These are phyloP conservation scores for Arctocebus calabarensis DNA, from an alignment of 2,797 vertebrate species.

Conservation along the genomic window DNA sequence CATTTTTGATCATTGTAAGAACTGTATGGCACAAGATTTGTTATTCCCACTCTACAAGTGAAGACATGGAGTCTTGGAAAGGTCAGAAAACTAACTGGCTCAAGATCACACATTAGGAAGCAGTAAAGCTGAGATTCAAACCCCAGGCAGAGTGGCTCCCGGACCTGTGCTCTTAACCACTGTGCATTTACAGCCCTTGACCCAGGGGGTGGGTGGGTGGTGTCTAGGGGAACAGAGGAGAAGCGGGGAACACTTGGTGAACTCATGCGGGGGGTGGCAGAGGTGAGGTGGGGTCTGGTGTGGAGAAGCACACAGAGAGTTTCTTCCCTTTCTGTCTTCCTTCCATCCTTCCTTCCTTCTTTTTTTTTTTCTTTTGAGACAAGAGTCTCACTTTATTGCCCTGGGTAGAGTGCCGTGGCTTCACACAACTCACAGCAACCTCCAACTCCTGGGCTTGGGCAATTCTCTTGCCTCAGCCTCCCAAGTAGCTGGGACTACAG, in stretches of 20 bases:
- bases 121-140: background rate
- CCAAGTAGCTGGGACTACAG: no score
- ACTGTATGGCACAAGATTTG: background rate
- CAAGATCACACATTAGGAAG: background rate
- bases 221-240: no score
- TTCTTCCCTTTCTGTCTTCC: no score
- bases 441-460: no score
- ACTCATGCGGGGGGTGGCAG: background rate
- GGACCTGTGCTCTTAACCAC: background rate
- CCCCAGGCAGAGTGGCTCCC: background rate
- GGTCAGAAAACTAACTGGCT: background rate
- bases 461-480: no score
- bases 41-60: background rate
- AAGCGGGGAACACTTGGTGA: background rate
- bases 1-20: background rate
- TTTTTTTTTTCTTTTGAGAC: no score
- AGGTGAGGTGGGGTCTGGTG: background rate
- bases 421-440: no score
- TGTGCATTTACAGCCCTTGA: rapidly evolving
- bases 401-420: no score
- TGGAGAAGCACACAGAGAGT: background rate
- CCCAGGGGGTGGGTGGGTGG: background rate
- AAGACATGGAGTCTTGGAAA: no score
- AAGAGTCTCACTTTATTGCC: no score
- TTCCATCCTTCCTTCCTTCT: no score